Conservation (phyloP, 1,140 invertebrate species). For the Tribolium castaneum region DNA sequence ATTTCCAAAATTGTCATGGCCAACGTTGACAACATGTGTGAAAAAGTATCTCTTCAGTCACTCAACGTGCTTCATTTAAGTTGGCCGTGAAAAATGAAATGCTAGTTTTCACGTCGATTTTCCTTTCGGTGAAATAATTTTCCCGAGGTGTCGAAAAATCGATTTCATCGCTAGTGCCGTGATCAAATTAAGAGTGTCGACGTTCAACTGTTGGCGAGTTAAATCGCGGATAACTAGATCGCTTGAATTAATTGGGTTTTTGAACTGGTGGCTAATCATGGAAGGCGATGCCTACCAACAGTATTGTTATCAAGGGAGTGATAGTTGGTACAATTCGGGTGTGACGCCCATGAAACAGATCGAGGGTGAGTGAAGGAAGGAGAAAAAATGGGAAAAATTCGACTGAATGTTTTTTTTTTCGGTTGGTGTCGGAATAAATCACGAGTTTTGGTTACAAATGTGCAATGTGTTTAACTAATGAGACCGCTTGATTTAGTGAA, state of each 20-base stretch:
- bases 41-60: slow-evolving; percentile 56
- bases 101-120: slow-evolving; percentile 47
- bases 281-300: slow-evolving; percentile 52
- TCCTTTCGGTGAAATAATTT: slow-evolving; percentile 35
- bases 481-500: slow-evolving; percentile 45
- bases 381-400: no score
- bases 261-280: slow-evolving; percentile 40
- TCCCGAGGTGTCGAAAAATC: slow-evolving; percentile 25
- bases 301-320: slow-evolving; percentile 57
- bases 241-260: slow-evolving; percentile 46
- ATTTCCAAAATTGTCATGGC: slow-evolving; percentile 53
- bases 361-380: slow-evolving; percentile 60
- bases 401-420: no score
- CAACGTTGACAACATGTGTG: slow-evolving; percentile 60
- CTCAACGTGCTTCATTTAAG: slow-evolving; percentile 59
- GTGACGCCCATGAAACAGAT: slow-evolving; percentile 64
- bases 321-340: slow-evolving; percentile 51
- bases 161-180: slow-evolving; percentile 23
- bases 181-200: slow-evolving; percentile 46
- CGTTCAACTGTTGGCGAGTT: slow-evolving; percentile 46
- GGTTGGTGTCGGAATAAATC: slow-evolving; percentile 38
- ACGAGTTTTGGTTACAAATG: slow-evolving; percentile 39
- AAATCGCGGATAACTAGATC: slow-evolving; percentile 15
- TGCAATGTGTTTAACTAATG: slow-evolving; percentile 50
- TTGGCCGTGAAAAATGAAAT: slow-evolving; percentile 54